Conservation (phyloP, 2,888 invertebrate genomes). For the Scelioninae gen. 1 region DNA sequence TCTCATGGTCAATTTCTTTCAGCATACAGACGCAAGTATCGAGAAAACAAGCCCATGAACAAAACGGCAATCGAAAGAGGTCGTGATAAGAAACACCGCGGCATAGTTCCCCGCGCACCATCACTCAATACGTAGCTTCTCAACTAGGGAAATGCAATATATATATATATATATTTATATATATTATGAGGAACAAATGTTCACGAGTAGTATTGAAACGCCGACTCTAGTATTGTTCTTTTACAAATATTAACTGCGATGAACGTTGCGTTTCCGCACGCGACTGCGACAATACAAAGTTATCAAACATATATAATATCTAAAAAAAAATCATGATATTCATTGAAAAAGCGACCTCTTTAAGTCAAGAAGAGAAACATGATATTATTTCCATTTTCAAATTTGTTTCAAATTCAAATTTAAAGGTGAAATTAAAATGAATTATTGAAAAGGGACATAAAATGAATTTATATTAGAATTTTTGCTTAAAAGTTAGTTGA, state of each 20-base stretch:
- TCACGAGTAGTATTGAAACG: conserved; percentile 72
- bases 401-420: background rate
- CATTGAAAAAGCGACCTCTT: conserved; percentile 12
- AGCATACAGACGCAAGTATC: conserved; percentile 27
- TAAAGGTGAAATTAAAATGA: background rate
- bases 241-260: conserved; percentile 76
- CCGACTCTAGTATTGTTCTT: conserved; percentile 75
- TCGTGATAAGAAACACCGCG: conserved; percentile 77
- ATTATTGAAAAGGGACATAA: no score
- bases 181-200: conserved; percentile 73
- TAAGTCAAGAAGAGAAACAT: conserved; percentile 1
- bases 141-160: conserved; percentile 52
- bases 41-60: conserved; percentile 63
- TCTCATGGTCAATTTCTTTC: background rate
- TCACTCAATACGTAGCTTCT: conserved; percentile 75
- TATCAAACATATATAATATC: conserved; percentile 19
- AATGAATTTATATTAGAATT: no score
- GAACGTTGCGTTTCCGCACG: conserved; percentile 50
- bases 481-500: no score
- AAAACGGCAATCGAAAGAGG: conserved; percentile 76
- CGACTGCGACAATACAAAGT: conserved; percentile 43
- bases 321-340: background rate
- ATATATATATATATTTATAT: background rate
- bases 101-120: conserved; percentile 67
- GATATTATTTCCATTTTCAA: background rate